Conservation (phyloP, 1,140 invertebrate genomes). For the Vollenhovia emeryi region DNA sequence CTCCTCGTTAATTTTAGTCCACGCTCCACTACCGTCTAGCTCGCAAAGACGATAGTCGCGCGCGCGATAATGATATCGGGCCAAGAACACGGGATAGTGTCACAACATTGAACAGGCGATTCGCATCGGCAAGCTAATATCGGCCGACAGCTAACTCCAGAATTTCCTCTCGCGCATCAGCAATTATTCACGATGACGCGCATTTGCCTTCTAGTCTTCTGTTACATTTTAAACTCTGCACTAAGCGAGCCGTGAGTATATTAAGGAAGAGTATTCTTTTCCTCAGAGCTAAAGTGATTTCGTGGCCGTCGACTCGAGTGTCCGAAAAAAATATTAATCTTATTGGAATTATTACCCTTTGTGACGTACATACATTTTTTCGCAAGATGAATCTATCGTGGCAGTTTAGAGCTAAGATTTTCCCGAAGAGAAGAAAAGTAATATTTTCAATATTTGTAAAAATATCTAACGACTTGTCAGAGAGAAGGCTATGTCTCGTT, state of each 20-base stretch:
- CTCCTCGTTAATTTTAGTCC: conserved; percentile 46
- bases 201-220: neutral
- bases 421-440: neutral
- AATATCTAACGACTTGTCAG: neutral
- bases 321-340: neutral
- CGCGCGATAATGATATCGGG: conserved; percentile 22
- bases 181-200: conserved; percentile 11
- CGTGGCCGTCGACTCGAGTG: neutral
- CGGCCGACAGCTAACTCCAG: neutral
- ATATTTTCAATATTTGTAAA: neutral
- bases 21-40: conserved; percentile 22
- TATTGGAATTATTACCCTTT: neutral
- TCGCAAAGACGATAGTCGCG: conserved; percentile 12
- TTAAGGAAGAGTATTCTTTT: neutral
- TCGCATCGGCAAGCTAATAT: neutral
- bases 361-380: neutral
- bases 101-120: conserved; percentile 1
- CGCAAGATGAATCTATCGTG: neutral
- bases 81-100: conserved; percentile 32
- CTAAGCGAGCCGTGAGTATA: conserved; percentile 16
- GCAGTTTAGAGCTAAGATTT: neutral
- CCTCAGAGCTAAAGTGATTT: neutral
- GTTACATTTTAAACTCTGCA: conserved; percentile 1
- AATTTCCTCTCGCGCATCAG: neutral
- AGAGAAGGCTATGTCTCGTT: neutral